Evolutionary conservation across 2,888 invertebrate genomes (phyloP).

Genomic region (Pyrochroa serraticornis): DNA sequence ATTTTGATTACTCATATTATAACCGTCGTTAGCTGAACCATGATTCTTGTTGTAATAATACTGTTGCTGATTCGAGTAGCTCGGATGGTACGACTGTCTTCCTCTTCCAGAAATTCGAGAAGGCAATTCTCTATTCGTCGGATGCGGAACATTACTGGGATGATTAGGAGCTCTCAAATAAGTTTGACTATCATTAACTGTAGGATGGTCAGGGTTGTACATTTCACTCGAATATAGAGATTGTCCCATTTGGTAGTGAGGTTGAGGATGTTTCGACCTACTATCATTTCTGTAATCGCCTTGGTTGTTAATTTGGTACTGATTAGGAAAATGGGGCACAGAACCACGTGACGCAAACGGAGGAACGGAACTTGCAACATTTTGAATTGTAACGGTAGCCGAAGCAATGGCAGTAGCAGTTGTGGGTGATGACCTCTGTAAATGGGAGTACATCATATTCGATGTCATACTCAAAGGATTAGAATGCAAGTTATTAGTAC

Average conservation of each 20-base stretch:
- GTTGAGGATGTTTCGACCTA: conserved; percentile 45
- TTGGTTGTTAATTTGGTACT: conserved; percentile 54
- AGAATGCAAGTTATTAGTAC: conserved; percentile 65
- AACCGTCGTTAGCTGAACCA: conserved; percentile 52
- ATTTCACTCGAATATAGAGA: conserved; percentile 50
- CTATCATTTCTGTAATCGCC: conserved; percentile 50
- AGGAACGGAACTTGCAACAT: conserved; percentile 65
- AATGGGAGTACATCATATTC: conserved; percentile 63
- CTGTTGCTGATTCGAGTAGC: conserved; percentile 60
- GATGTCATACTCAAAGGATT: conserved; percentile 63
- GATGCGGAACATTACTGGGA: conserved; percentile 36
- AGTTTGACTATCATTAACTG: conserved; percentile 49
- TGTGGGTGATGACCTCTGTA: conserved; percentile 72
- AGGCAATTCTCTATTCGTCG: conserved; percentile 38
- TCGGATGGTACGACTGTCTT: conserved; percentile 56
- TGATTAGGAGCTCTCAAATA: conserved; percentile 50
- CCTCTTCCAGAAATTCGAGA: conserved; percentile 45
- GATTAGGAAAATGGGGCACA: conserved; percentile 53
- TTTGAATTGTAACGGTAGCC: conserved; percentile 62
- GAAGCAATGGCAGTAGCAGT: conserved; percentile 67
- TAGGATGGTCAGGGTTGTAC: conserved; percentile 56
- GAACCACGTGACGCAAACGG: conserved; percentile 64
- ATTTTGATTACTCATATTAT: conserved; percentile 45
- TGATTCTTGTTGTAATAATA: conserved; percentile 63
- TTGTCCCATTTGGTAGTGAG: conserved; percentile 49